A percentile compares a stretch with the other conserved stretches of the same genome.
Evolutionary conservation across 1,140 invertebrate species (phyloP).

Genomic region (Pygmarrhopalites habei): DNA sequence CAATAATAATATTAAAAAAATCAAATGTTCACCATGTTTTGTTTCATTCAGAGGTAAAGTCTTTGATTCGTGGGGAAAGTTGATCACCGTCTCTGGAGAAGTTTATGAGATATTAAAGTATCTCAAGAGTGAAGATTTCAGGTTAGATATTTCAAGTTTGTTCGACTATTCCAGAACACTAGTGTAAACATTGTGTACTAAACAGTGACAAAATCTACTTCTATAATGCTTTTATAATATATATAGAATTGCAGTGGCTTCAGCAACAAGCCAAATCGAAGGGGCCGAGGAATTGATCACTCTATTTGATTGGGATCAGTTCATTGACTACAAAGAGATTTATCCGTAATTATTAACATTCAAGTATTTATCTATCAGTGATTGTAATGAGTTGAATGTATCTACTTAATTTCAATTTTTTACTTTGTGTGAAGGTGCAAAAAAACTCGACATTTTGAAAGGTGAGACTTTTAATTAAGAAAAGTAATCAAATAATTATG

Average conservation of each 20-base stretch:
- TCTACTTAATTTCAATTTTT: too few species aligned
- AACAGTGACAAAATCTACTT: too few species aligned
- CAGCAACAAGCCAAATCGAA: conserved; percentile 44
- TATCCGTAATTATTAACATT: too few species aligned
- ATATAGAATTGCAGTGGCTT: conserved; percentile 44
- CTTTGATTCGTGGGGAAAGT: conserved; percentile 6
- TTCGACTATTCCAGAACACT: too few species aligned
- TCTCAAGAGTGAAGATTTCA: conserved; percentile 42
- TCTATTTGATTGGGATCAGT: conserved; percentile 48
- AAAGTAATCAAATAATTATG: neutral
- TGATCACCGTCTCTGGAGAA: conserved; percentile 3
- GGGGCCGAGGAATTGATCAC: conserved; percentile 42
- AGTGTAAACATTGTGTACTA: too few species aligned
- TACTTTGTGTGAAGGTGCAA: too few species aligned
- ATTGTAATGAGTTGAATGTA: too few species aligned
- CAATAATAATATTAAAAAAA: neutral
- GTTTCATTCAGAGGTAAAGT: neutral
- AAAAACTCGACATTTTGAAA: conserved; percentile 6
- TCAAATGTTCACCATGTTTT: neutral
- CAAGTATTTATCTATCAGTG: too few species aligned
- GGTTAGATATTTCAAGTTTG: too few species aligned
- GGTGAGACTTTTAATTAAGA: neutral
- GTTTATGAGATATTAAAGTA: conserved; percentile 37
- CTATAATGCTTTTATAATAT: too few species aligned
- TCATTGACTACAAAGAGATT: conserved; percentile 48